Evolutionary conservation across 2,797 vertebrate genomes (phyloP).

Genomic region (Emydoidea blandingii): DNA sequence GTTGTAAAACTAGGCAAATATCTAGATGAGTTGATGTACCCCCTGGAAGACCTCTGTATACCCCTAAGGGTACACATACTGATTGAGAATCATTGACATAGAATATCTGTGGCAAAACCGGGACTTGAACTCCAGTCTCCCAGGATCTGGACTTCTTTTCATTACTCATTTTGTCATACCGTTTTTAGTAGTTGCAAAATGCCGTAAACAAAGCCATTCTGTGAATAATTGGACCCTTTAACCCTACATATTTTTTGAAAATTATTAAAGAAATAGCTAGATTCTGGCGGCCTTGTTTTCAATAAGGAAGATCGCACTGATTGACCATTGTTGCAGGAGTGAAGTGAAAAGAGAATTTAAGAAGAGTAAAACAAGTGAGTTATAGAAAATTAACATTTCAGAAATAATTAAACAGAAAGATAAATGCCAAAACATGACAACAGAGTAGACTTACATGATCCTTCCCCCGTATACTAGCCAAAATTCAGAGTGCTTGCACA

Average conservation of each 20-base stretch:
- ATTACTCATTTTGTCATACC: not conserved
- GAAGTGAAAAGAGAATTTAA: not conserved
- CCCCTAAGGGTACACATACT: no score
- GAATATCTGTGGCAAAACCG: not conserved
- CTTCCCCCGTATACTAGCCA: not conserved
- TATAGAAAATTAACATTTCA: not conserved
- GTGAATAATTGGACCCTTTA: not conserved
- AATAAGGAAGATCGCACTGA: not conserved
- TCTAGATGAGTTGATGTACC: no score
- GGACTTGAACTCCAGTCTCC: not conserved
- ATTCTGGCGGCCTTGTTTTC: not conserved
- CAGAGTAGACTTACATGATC: not conserved
- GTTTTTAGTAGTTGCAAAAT: not conserved
- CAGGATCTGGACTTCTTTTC: not conserved
- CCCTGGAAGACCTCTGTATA: no score
- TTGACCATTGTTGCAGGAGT: not conserved
- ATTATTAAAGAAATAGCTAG: not conserved
- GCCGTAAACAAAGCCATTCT: not conserved
- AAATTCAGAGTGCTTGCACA: not conserved
- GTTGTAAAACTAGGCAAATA: no score
- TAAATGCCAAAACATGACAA: not conserved
- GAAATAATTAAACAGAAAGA: not conserved
- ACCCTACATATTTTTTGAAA: not conserved
- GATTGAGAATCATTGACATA: no score
- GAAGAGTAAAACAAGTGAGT: not conserved